phyloP scores from a whole-genome alignment of 2,113 vertebrate genomes.

The Lucifuga dentata region DNA sequence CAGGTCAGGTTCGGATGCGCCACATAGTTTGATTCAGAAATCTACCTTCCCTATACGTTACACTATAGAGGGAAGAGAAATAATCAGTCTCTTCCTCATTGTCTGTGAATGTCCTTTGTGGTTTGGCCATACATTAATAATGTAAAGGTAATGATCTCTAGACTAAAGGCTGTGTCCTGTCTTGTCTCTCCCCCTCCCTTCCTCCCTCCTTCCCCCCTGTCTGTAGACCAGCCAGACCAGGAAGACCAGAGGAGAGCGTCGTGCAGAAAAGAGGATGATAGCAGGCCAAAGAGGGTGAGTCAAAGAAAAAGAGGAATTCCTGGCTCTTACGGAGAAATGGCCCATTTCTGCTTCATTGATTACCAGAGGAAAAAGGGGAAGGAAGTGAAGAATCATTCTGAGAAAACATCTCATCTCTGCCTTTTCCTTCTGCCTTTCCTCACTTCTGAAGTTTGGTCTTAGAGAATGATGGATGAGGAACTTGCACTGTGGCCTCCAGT shows the following conservation, averaged over 20 bases:
- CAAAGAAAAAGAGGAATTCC: conserved; percentile 66
- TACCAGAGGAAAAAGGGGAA: conserved; percentile 53
- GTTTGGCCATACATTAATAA: conserved; percentile 84
- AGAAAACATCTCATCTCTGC: conserved; percentile 62
- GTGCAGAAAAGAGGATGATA: conserved; percentile 24
- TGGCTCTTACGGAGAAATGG: conserved; percentile 49
- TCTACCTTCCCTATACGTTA: conserved; percentile 37
- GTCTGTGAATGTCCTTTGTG: conserved; percentile 81
- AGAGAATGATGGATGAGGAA: conserved; percentile 71
- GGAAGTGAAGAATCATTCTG: conserved; percentile 65
- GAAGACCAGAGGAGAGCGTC: conserved; percentile 17
- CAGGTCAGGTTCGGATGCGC: background rate
- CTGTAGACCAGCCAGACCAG: conserved; percentile 32
- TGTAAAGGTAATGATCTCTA: conserved; percentile 85
- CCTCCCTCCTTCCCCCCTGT: conserved; percentile 33
- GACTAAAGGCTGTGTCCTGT: conserved; percentile 82
- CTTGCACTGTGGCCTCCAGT: conserved; percentile 71
- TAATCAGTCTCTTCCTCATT: conserved; percentile 64
- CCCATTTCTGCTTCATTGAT: conserved; percentile 59
- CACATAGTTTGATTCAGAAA: conserved; percentile 33
- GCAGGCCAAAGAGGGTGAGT: conserved; percentile 39
- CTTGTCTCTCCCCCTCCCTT: conserved; percentile 44
- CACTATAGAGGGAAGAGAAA: conserved; percentile 44
- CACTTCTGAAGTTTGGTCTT: conserved; percentile 63
- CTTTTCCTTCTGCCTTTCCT: conserved; percentile 45